phyloP scores from a whole-genome alignment of 2,797 vertebrate species.

The Micromesistius poutassou region DNA sequence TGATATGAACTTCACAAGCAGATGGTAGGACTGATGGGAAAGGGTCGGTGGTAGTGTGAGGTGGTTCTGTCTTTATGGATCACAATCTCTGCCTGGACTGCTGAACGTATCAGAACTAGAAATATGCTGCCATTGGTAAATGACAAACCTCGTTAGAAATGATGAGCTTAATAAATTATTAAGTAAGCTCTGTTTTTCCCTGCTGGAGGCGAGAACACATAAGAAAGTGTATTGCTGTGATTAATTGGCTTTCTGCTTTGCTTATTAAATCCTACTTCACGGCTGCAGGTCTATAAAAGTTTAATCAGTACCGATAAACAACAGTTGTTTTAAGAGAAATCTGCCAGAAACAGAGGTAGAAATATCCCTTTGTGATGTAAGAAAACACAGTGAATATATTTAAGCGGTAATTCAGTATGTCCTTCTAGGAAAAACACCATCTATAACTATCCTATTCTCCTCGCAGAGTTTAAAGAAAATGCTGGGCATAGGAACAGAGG shows the following conservation, averaged over 20 bases:
- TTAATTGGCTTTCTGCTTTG: constrained; percentile 1
- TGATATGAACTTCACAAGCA: constrained; percentile 3
- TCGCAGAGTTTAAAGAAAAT: background rate
- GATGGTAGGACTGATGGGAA: constrained; percentile 35
- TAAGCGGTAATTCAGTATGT: background rate
- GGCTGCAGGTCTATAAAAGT: background rate
- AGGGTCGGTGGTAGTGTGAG: constrained; percentile 40
- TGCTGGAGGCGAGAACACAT: background rate
- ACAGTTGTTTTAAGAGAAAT: background rate
- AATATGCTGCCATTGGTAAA: background rate
- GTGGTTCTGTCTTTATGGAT: constrained; percentile 22
- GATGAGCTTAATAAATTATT: background rate
- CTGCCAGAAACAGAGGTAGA: background rate
- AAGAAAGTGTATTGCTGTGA: background rate
- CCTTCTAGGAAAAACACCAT: constrained; percentile 1
- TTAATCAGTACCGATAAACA: constrained; percentile 2
- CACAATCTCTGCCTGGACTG: constrained; percentile 2
- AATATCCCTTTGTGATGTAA: background rate
- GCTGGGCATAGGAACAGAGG: background rate
- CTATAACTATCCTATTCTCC: background rate
- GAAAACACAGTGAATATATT: background rate
- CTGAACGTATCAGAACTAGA: background rate
- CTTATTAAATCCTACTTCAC: background rate
- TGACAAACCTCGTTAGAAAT: background rate
- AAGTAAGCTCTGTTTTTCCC: background rate